Percentiles rank a stretch among this genome's conserved stretches.
Evolutionary conservation across 2,797 vertebrate genomes (phyloP).

Genomic region (Odontamblyopus rebecca): DNA sequence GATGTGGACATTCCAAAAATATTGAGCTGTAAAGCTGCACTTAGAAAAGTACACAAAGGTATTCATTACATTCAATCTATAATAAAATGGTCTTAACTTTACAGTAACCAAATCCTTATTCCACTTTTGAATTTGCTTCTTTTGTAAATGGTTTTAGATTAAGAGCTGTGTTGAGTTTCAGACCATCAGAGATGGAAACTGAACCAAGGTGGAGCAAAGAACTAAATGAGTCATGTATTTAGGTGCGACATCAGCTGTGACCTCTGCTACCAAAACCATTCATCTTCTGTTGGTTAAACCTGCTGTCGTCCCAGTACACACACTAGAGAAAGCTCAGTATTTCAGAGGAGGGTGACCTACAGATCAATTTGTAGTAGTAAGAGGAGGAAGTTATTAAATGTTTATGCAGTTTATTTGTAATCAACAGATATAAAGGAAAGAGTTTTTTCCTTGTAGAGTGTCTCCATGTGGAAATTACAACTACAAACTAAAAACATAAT

Average conservation of each 20-base stretch:
- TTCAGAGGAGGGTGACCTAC: not conserved
- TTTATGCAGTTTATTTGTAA: too few relatives aligned
- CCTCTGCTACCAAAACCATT: conserved; percentile 12
- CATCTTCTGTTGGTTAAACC: conserved; percentile 18
- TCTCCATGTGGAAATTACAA: not conserved
- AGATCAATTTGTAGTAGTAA: not conserved
- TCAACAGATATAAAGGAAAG: not conserved
- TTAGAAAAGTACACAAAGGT: not conserved
- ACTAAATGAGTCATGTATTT: conserved; percentile 18
- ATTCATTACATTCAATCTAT: conserved; percentile 10
- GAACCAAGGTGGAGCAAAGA: conserved; percentile 13
- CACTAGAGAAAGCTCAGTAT: not conserved
- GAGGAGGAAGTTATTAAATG: not conserved
- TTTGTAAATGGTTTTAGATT: conserved; percentile 5
- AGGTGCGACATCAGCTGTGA: conserved; percentile 14
- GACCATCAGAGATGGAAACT: conserved; percentile 22
- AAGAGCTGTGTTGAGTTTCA: conserved; percentile 9
- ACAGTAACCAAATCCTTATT: conserved; percentile 10
- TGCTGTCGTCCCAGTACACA: not conserved
- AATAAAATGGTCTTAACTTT: conserved; percentile 7
- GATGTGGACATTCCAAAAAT: not conserved
- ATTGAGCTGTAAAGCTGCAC: not conserved
- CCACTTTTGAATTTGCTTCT: not conserved
- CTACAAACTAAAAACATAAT: not conserved
- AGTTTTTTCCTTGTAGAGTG: not conserved